These are phyloP conservation scores for Ctenopoma kingsleyae DNA, from an alignment of 2,797 vertebrate genomes.

Conservation along the genomic window DNA sequence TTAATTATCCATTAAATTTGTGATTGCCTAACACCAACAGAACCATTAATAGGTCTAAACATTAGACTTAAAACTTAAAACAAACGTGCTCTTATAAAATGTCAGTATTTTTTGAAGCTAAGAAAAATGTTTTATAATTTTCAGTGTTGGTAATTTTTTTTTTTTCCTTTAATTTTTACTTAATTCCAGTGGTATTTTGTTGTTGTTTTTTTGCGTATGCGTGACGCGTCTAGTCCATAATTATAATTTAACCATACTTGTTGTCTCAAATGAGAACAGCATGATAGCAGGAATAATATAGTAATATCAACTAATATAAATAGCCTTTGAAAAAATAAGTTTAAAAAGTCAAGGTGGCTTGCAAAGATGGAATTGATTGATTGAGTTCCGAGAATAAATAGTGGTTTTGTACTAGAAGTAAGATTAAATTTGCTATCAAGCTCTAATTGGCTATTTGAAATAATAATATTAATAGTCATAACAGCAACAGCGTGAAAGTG, in stretches of 20 bases:
- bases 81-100: no score
- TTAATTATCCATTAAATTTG: background rate
- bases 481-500: slow-evolving; percentile 62
- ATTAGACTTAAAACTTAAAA: no score
- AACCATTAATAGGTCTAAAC: background rate
- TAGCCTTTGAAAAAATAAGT: background rate
- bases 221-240: background rate
- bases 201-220: background rate
- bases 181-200: no score
- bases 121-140: background rate
- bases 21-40: background rate
- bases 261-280: background rate
- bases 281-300: no score
- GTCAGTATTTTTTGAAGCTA: no score
- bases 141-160: background rate
- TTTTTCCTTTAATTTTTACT: background rate
- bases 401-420: background rate
- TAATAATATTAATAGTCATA: slow-evolving; percentile 68
- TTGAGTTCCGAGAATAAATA: background rate
- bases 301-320: background rate
- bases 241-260: background rate
- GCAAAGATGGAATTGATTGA: no score
- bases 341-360: background rate
- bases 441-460: slow-evolving; percentile 69
- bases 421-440: slow-evolving; percentile 32